Evolutionary conservation across 2,888 invertebrate genomes (phyloP).

Genomic region (Rhorus exstirpatorius): DNA sequence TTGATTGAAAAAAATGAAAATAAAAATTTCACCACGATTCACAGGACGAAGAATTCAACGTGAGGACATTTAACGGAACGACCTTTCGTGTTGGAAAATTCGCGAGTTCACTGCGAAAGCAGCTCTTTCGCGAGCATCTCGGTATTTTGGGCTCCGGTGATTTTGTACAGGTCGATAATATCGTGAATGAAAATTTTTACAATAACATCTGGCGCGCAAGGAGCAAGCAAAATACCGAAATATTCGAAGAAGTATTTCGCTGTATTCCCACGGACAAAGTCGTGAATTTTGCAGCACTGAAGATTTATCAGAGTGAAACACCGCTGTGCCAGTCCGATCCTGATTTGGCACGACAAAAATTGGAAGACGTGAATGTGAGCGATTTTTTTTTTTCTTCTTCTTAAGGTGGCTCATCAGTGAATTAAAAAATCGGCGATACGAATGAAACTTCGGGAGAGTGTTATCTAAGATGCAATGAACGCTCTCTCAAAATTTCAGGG

Average conservation of each 20-base stretch:
- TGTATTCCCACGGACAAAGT: conserved; percentile 95
- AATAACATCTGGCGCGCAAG: conserved; percentile 93
- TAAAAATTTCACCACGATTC: too few relatives aligned
- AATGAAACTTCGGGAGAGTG: too few relatives aligned
- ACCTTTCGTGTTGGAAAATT: conserved; percentile 94
- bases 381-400: conserved; percentile 44
- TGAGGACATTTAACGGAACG: conserved; percentile 93
- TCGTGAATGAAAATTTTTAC: conserved; percentile 93
- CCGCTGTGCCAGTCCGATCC: conserved; percentile 92
- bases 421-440: background rate
- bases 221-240: conserved; percentile 93
- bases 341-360: conserved; percentile 90
- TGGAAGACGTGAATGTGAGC: conserved; percentile 91
- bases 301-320: conserved; percentile 91
- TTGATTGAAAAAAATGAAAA: background rate
- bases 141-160: conserved; percentile 89
- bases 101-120: conserved; percentile 93
- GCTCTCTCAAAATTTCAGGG: too few relatives aligned
- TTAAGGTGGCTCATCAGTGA: too few relatives aligned
- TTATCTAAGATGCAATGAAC: too few relatives aligned
- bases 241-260: conserved; percentile 97
- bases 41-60: conserved; percentile 93
- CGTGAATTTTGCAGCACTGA: conserved; percentile 92
- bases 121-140: conserved; percentile 96
- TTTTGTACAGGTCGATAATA: conserved; percentile 91